Evolutionary conservation across 1,140 invertebrate genomes (phyloP).

Genomic region (Aradophagus sp.): DNA sequence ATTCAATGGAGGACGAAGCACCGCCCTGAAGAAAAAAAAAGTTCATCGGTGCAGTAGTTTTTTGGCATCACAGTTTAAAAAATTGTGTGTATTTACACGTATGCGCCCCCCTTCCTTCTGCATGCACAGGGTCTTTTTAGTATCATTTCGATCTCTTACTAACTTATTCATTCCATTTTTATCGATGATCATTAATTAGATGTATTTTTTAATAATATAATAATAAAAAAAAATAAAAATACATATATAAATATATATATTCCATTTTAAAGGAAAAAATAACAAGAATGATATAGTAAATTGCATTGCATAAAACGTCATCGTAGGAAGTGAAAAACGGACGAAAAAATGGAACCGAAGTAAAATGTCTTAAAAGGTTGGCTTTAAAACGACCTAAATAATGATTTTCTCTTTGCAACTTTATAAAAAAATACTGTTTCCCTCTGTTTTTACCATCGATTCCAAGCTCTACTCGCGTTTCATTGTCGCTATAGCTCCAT

Average conservation of each 20-base stretch:
- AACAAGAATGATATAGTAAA: too few species aligned
- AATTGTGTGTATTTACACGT: constrained; percentile 41
- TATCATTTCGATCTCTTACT: background rate
- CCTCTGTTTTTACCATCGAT: constrained; percentile 22
- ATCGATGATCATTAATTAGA: constrained; percentile 10
- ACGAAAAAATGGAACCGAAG: constrained; percentile 18
- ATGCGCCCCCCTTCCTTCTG: background rate
- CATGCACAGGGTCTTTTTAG: constrained; percentile 13
- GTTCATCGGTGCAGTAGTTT: constrained; percentile 56
- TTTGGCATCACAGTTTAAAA: constrained; percentile 74
- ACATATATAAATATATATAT: constrained; percentile 12
- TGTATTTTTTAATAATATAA: constrained; percentile 14
- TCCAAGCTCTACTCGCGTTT: too few species aligned
- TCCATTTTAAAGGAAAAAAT: too few species aligned
- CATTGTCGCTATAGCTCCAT: too few species aligned
- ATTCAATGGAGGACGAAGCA: too few species aligned
- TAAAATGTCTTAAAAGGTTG: constrained; percentile 22
- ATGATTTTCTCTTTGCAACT: constrained; percentile 7
- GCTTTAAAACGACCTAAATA: constrained; percentile 22
- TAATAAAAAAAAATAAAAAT: too few species aligned
- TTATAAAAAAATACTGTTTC: constrained; percentile 70
- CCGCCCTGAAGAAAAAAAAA: constrained; percentile 32
- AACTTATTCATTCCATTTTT: constrained; percentile 4
- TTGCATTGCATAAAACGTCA: constrained; percentile 21
- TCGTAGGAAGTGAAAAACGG: too few species aligned